Evolutionary conservation across 1,140 invertebrate genomes (phyloP).

Genomic region (Lepidurus packardi): DNA sequence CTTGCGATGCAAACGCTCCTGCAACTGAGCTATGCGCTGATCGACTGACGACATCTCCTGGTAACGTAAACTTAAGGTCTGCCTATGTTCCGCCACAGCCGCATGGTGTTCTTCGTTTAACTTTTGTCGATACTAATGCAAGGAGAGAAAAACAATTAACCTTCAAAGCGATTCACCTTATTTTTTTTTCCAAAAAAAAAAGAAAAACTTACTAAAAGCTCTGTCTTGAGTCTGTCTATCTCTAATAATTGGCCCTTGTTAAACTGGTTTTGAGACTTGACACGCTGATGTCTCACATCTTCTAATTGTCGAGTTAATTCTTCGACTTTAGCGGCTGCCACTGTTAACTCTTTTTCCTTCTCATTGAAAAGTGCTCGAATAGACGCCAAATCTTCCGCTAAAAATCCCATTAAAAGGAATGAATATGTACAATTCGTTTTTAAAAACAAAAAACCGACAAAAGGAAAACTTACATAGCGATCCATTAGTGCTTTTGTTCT

Average conservation of each 20-base stretch:
- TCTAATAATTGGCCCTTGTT: constrained; percentile 7
- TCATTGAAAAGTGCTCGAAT: constrained; percentile 93
- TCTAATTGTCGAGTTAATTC: constrained; percentile 89
- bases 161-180: neutral
- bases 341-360: constrained; percentile 90
- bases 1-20: constrained; percentile 81
- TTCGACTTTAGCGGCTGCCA: constrained; percentile 92
- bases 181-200: too few relatives aligned
- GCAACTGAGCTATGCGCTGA: constrained; percentile 83
- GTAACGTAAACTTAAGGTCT: constrained; percentile 74
- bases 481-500: constrained; percentile 81
- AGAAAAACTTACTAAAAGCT: constrained; percentile 30
- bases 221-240: constrained; percentile 30
- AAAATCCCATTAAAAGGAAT: constrained; percentile 25
- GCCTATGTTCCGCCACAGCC: constrained; percentile 74
- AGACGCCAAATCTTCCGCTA: constrained; percentile 88
- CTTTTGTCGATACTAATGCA: constrained; percentile 83
- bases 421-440: neutral
- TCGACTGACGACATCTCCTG: constrained; percentile 87
- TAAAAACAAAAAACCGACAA: neutral
- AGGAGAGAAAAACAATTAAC: constrained; percentile 32
- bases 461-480: constrained; percentile 75
- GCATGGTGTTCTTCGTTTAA: constrained; percentile 89
- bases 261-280: constrained; percentile 19
- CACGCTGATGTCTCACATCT: constrained; percentile 32